Conservation (phyloP, 2,797 vertebrate genomes). For the Rhodeus uyekii region DNA sequence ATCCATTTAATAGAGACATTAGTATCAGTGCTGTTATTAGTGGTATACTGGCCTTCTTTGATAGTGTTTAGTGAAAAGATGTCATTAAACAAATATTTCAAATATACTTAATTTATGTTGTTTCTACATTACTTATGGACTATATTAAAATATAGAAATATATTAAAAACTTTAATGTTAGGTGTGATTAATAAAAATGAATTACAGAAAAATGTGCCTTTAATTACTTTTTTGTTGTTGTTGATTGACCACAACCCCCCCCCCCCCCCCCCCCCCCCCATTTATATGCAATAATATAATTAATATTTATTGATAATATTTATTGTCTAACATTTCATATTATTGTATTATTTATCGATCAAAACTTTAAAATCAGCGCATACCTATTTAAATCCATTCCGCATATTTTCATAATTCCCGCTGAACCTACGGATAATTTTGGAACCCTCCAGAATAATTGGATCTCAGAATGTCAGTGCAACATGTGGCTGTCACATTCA, state of each 20-base stretch:
- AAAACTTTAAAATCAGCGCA: not conserved
- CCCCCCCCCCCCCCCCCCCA: too few relatives aligned
- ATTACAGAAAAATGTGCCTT: not conserved
- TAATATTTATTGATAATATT: not conserved
- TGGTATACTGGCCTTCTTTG: not conserved
- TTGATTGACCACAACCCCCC: too few relatives aligned
- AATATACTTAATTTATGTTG: not conserved
- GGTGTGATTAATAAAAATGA: not conserved
- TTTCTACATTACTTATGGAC: not conserved
- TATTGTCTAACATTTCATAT: not conserved
- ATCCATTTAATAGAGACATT: not conserved
- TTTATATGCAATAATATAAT: not conserved
- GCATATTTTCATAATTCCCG: not conserved
- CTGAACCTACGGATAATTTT: not conserved
- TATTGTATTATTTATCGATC: not conserved
- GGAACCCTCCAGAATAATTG: conserved; percentile 50
- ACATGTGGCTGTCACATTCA: conserved; percentile 33
- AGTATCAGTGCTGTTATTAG: not conserved
- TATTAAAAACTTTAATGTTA: not conserved
- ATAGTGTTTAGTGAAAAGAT: not conserved
- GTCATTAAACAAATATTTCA: not conserved
- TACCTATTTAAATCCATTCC: not conserved
- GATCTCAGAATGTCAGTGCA: conserved; percentile 33
- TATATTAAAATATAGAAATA: not conserved
- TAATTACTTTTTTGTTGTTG: not conserved